Evolutionary conservation across 2,113 vertebrate genomes (phyloP), one percentile per base, ranked within the genome.

Genomic region (Ascaphus truei): DNA sequence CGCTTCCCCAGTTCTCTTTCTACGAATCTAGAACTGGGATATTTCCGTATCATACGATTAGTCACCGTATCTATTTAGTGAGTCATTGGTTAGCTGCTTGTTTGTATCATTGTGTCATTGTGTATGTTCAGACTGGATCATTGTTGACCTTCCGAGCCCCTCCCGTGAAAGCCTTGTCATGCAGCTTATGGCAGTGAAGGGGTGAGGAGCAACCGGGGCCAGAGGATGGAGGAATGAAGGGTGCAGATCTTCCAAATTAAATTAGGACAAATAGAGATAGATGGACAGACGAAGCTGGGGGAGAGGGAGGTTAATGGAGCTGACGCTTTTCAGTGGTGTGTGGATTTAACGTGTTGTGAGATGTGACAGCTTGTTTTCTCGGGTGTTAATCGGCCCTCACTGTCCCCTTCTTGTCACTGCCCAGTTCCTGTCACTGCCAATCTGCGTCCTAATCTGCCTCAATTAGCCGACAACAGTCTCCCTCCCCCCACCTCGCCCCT

Each of bases 361-460:
- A 84, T 82, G 75, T 88, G 93, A 93, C 94, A 93, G 95, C 93
- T 96, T 96, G 94, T 93, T 93, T 86, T 85, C 88, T 76, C 75
- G 77, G 81, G 74, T 71, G 79, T 89, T 92, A 96, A 94, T 92
- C 86, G 84, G 88, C 86, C 81, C 89, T 89, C 85, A 85, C 92
- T 84, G 90, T 88, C 89, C 88, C 81, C 85, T 77, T 73, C 86
- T 89, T 95, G 93, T 93, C 92, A 91, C 88, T 89, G 86, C 90
- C 93, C 94, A 89, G 86, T 86, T 86, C 87, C 94, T 95, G 94
- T 94, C 93, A 92, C 69, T 73, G 88, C 90, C 93, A 92, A 95
- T 96, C 93, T 93, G 86, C 53, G 67, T 84, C 90, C 89, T 92
- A 86, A 85, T 94, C 92, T 88, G 86, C 81, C 72, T 79, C 92